Evolutionary conservation across 2,797 vertebrate genomes (phyloP).

Genomic region (Hydrolagus colliei): DNA sequence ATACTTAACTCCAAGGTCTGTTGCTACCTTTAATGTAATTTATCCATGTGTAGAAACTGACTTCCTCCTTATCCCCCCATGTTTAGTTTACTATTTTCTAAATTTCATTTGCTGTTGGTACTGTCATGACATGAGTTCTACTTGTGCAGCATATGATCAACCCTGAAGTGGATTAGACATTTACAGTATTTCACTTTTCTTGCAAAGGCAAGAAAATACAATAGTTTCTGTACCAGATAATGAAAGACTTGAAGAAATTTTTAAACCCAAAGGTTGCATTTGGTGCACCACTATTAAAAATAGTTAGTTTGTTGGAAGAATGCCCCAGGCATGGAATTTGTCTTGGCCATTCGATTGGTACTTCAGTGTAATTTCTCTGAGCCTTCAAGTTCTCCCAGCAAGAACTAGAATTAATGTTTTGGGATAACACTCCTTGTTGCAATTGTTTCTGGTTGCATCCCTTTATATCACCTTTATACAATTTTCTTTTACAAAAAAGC

Average conservation of each 20-base stretch:
- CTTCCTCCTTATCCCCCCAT: too few species aligned
- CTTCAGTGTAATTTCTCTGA: not conserved
- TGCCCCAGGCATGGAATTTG: not conserved
- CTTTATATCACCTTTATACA: too few species aligned
- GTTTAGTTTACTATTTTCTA: not conserved
- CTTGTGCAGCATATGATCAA: not conserved
- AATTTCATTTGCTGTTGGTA: not conserved
- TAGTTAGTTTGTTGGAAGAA: not conserved
- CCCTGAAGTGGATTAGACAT: not conserved
- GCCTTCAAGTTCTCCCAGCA: too few species aligned
- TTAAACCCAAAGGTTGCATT: not conserved
- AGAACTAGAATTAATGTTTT: too few species aligned
- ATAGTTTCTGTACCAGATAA: not conserved
- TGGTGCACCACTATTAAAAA: not conserved
- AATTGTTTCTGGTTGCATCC: too few species aligned
- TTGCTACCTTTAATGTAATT: not conserved
- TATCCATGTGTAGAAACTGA: not conserved
- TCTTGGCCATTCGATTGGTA: not conserved
- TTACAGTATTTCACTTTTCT: not conserved
- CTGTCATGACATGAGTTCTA: not conserved
- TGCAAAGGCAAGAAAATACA: not conserved
- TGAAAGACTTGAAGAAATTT: not conserved
- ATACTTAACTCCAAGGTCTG: not conserved
- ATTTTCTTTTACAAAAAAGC: too few species aligned
- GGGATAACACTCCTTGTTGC: too few species aligned